Base-by-base conservation (phyloP, 1,140 invertebrate genomes). In the Brachionus manjavacas region DNA sequence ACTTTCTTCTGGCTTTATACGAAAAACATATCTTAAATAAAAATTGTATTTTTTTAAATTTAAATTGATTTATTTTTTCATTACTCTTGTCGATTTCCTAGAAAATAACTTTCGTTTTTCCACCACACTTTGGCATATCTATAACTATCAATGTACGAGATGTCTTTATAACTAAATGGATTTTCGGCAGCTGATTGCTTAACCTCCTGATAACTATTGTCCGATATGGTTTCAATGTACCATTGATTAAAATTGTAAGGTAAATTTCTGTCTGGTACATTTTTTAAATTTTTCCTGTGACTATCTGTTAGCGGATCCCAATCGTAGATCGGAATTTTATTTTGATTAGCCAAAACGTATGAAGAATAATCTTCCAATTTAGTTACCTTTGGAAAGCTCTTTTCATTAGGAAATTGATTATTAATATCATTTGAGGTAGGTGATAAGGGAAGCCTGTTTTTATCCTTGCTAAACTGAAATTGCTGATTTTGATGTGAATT, bases 281-380 rank as follows among this genome's bases (percentile, higher is more conserved):
- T 60, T 20, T 60, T 11, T 35, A 81, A 35, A 64, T 81, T 68
- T 20, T 25, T 81, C n/a, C 52, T 16, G 11, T 46, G 20, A 28
- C 16, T 31, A 46, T 81, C 79, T 43, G n/a, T 55, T 41, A 81
- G 16, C 35, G 79, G 79, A 68, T 81, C 79, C 79, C 79, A 81
- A 25, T 81, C 79, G 20, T 81, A 81, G 43, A 81, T 81, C 23
- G 79, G 79, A 81, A 81, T 68, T 81, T 68, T 41, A n/a, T 81
- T 60, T 25, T 81, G 55, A 12, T 81, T 81, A 60, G 39, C 6
- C 11, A 43, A 64, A 23, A 68, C 79, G 14, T 41, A 81, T 0
- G 79, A 16, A 14, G 79, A 81, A 12, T 64, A 68, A 9, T 81
- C 79, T 25, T 81, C 64, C n/a, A 81, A 12, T 14, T 52, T 64